Evolutionary conservation across 2,888 invertebrate genomes (phyloP).

Genomic region (Hipparchia sbordonii): DNA sequence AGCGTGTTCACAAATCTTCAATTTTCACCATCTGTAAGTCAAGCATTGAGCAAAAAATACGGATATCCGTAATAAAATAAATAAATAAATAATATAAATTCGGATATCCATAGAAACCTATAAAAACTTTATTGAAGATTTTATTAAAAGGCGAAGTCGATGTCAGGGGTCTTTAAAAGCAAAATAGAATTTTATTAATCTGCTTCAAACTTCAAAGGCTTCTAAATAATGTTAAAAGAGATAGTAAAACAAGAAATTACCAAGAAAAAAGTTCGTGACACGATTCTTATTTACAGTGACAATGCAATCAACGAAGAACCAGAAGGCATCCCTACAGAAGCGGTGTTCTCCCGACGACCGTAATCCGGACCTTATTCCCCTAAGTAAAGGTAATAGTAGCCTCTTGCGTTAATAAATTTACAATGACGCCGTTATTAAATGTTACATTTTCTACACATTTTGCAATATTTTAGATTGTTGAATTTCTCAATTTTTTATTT

Average conservation of each 20-base stretch:
- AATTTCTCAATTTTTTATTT: too few relatives aligned
- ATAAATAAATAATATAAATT: too few relatives aligned
- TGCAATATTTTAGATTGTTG: background rate
- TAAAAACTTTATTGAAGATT: too few relatives aligned
- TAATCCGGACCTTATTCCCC: conserved; percentile 93
- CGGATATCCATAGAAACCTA: too few relatives aligned
- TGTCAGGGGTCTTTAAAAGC: too few relatives aligned
- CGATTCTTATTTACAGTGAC: conserved; percentile 58
- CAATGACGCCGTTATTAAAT: background rate
- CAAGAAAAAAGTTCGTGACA: conserved; percentile 3
- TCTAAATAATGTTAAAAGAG: background rate
- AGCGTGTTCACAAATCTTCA: too few relatives aligned
- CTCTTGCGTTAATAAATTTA: background rate
- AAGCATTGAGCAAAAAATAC: too few relatives aligned
- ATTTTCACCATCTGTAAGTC: too few relatives aligned
- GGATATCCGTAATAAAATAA: too few relatives aligned
- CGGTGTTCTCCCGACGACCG: conserved; percentile 87
- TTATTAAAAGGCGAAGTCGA: too few relatives aligned
- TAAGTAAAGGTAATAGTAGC: conserved; percentile 88
- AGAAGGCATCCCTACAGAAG: conserved; percentile 85
- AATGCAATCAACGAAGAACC: conserved; percentile 69
- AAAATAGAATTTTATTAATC: background rate
- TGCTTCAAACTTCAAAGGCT: background rate
- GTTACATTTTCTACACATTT: background rate
- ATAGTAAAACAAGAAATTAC: background rate